phyloP scores from a whole-genome alignment of 2,113 vertebrate genomes.

The Microcebus griseorufus region DNA sequence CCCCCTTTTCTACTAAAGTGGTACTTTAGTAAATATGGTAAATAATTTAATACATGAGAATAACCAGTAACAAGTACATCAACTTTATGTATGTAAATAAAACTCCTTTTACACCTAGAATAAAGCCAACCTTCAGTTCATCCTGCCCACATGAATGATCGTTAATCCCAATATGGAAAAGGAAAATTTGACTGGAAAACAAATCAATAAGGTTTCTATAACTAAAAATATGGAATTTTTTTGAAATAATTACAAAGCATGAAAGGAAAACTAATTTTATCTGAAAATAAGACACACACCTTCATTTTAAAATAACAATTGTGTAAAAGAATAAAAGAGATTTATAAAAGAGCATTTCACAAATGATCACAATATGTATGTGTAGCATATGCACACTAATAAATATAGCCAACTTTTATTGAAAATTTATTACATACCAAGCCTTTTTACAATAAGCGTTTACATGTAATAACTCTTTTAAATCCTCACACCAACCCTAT shows the following conservation, averaged over 20 bases:
- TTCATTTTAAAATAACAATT: conserved; percentile 33
- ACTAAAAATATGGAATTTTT: conserved; percentile 23
- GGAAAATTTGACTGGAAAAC: conserved; percentile 38
- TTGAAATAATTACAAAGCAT: background rate
- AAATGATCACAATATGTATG: background rate
- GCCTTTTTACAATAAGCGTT: background rate
- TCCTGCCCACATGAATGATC: background rate
- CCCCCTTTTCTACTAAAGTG: background rate
- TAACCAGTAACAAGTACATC: conserved; percentile 24
- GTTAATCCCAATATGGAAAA: conserved; percentile 15
- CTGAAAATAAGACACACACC: background rate
- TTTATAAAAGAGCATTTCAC: background rate
- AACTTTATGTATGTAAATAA: conserved; percentile 4
- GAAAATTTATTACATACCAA: background rate
- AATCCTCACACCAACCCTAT: background rate
- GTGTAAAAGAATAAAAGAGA: background rate
- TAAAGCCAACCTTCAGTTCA: background rate
- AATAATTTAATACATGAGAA: conserved; percentile 38
- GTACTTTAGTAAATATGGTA: conserved; percentile 19
- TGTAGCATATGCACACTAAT: background rate
- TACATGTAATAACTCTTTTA: conserved; percentile 32
- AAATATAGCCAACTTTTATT: conserved; percentile 26
- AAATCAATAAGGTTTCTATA: conserved; percentile 14
- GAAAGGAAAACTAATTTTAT: conserved; percentile 33
- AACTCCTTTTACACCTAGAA: conserved; percentile 44